Base-by-base conservation (phyloP, 2,888 invertebrate genomes). In the Melanchra persicariae region DNA sequence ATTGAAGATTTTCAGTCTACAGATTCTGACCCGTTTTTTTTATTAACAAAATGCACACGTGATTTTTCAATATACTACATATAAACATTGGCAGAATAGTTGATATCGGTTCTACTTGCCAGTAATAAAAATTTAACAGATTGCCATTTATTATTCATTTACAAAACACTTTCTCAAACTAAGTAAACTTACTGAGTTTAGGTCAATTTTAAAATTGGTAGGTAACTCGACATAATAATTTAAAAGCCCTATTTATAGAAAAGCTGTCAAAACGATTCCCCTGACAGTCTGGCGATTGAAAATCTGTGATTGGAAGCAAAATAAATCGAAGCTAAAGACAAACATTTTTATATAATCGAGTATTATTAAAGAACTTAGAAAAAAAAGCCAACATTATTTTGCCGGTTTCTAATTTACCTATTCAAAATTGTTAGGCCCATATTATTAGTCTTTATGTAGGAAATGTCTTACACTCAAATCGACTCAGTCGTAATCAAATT, bases 241-340 rank as follows among this genome's bases (percentile, higher is more conserved):
- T 9, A 26, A 26, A 76, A 67, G 1, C 17, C 22, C 7, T 74
- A 49, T 69, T 69, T 49, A 22, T n/a, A 49, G 22, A 22, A 26
- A 10, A 57, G 15, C 71, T 61, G 74, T 70, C 78, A 49, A 74
- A 60, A 77, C 22, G 0, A 77, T 55, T 70, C 78, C 71, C 71
- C 7, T 17, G 74, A 51, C n/a, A 60, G 34, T 55, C 22, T 77
- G 47, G n/a, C 12, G 24, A 34, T 49, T 76, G 24, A 34, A 60
- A 37, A 49, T 34, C 7, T 52, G 8, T 65, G 40, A 58, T 52
- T 45, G 30, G 55, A 34, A 49, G 15, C 1, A 59, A 49, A 49
- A 77, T 10, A 34, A 55, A 43, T 26, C n/a, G 19, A 22, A 37
- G 9, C 22, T 19, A 8, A n/a, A 26, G 47, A 5, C 5, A 10